Evolutionary conservation across 2,888 invertebrate species (phyloP), one percentile per base, ranked within the genome.

Genomic region (Panopea generosa): DNA sequence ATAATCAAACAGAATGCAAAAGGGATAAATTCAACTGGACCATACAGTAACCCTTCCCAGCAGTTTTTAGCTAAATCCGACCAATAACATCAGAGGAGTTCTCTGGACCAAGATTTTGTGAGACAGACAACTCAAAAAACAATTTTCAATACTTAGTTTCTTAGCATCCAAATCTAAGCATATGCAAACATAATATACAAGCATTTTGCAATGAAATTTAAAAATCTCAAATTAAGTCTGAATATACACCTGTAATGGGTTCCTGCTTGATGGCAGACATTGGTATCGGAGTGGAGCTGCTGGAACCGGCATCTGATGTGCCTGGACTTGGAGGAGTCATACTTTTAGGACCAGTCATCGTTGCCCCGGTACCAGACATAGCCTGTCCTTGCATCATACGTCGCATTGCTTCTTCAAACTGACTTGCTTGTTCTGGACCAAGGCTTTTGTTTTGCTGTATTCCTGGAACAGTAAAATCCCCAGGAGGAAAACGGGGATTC

Each of bases 201-300:
- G n/a, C n/a, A n/a, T n/a, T n/a, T n/a, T n/a, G n/a, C n/a, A n/a
- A n/a, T n/a, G n/a, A n/a, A n/a, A n/a, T n/a, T n/a, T n/a, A n/a
- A n/a, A n/a, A n/a, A n/a, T n/a, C n/a, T n/a, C n/a, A n/a, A n/a
- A n/a, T n/a, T n/a, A n/a, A n/a, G n/a, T n/a, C n/a, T n/a, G n/a
- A n/a, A n/a, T n/a, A n/a, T n/a, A n/a, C n/a, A 33, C 33, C 33
- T 65, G 74, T 11, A 14, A 47, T 69, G 43, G 78, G 77, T 47
- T 78, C 78, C 55, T 82, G 77, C 56, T 82, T 75, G 27, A 77
- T 60, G 16, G 62, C 24, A 55, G 50, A 55, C 40, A 29, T 57
- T 33, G 33, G 29, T 26, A 62, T 45, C 38, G 77, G 50, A 22
- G 75, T 47, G 1, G 66, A 38, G 50, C 71, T 71, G n/a, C 20